Evolutionary conservation across 2,888 invertebrate genomes (phyloP).

Genomic region (Panzeria rudis): DNA sequence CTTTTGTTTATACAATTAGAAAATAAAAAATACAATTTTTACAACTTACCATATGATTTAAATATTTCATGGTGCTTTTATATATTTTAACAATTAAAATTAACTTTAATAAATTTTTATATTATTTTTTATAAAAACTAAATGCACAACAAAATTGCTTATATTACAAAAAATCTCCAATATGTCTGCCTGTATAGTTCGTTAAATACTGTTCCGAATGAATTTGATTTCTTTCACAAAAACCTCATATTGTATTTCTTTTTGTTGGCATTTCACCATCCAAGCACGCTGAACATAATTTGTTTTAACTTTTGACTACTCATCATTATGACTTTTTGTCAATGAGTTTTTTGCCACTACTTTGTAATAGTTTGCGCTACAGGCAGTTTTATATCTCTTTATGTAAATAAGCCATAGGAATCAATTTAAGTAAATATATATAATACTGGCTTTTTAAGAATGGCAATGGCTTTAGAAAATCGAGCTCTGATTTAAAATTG

Average conservation of each 20-base stretch:
- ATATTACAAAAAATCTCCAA: conserved; percentile 10
- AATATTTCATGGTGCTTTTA: conserved; percentile 16
- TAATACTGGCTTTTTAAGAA: no score
- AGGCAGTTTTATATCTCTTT: neutral
- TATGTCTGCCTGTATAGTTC: conserved; percentile 39
- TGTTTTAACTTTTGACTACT: conserved; percentile 3
- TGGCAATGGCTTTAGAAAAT: no score
- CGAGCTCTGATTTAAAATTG: no score
- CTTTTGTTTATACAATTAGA: neutral
- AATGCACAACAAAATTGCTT: neutral
- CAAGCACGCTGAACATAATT: conserved; percentile 5
- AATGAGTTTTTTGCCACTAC: conserved; percentile 15
- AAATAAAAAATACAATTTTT: no score
- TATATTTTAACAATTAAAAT: neutral
- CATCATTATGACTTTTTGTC: conserved; percentile 15
- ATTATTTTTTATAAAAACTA: neutral
- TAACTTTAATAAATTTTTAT: neutral
- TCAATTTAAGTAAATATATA: neutral
- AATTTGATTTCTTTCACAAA: conserved; percentile 7
- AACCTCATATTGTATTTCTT: conserved; percentile 13
- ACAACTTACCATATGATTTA: conserved; percentile 18
- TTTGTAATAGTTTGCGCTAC: neutral
- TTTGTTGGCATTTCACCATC: conserved; percentile 17
- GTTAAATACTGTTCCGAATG: conserved; percentile 45
- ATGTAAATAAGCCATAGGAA: neutral